phyloP scores from a whole-genome alignment of 2,113 vertebrate species.

The Halichoerus grypus region DNA sequence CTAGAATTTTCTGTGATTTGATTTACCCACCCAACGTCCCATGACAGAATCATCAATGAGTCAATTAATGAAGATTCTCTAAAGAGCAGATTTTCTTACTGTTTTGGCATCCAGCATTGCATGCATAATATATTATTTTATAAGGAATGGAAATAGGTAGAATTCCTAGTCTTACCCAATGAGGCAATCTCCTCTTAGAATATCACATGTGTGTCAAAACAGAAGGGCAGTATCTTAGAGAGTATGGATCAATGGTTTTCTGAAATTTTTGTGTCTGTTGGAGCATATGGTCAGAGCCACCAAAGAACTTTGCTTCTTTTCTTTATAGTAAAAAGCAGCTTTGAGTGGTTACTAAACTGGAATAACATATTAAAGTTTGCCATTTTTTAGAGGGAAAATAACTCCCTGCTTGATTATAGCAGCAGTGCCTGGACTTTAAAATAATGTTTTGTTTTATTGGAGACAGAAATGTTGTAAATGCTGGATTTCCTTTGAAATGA shows the following conservation, averaged over 20 bases:
- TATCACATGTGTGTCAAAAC: not conserved
- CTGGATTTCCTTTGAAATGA: slow-evolving; percentile 28
- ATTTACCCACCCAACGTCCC: not conserved
- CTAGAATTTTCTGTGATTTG: not conserved
- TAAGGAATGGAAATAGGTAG: not conserved
- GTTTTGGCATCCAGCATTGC: not conserved
- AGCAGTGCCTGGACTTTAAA: not conserved
- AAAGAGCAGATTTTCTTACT: not conserved
- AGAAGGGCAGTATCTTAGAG: not conserved
- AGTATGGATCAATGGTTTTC: not conserved
- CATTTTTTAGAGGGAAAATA: not conserved
- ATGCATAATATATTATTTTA: not conserved
- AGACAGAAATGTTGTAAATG: not conserved
- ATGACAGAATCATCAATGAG: not conserved
- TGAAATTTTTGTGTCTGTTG: not conserved
- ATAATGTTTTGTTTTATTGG: not conserved
- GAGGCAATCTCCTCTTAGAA: not conserved
- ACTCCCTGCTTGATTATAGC: not conserved
- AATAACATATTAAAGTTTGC: not conserved
- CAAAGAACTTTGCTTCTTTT: not conserved
- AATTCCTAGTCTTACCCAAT: not conserved
- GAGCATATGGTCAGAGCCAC: not conserved
- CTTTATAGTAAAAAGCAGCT: not conserved
- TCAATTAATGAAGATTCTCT: not conserved
- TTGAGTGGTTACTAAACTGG: not conserved